Conservation (phyloP, 2,888 invertebrate species). For the Choristoneura rosaceana region DNA sequence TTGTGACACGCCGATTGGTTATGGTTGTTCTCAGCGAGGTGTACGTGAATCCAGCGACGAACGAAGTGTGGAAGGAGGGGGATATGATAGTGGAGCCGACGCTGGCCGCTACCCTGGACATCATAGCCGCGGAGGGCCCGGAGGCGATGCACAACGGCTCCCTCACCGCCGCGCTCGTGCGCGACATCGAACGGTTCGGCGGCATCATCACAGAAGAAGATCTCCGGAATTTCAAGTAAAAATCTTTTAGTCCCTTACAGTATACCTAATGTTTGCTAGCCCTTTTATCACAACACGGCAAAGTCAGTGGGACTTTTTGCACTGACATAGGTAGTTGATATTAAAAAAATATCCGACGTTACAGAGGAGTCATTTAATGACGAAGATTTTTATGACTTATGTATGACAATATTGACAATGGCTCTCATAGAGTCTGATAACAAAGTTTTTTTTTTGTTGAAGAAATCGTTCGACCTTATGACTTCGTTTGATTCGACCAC, state of each 20-base stretch:
- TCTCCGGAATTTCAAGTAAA: constrained; percentile 88
- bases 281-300: neutral
- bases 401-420: too few species aligned
- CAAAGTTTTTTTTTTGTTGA: too few species aligned
- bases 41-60: constrained; percentile 87
- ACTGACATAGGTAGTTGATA: too few species aligned
- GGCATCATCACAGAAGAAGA: constrained; percentile 93
- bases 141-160: constrained; percentile 91
- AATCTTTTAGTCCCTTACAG: neutral
- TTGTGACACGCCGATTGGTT: neutral
- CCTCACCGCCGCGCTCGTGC: constrained; percentile 87
- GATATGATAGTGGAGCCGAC: constrained; percentile 87
- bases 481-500: too few species aligned
- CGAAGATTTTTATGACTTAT: too few species aligned
- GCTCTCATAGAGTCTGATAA: too few species aligned
- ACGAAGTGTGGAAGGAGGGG: constrained; percentile 86
- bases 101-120: constrained; percentile 89
- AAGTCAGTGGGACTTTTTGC: too few species aligned
- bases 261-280: neutral
- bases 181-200: constrained; percentile 88
- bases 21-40: constrained; percentile 70
- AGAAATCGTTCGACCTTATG: too few species aligned
- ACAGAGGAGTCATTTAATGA: too few species aligned
- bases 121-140: constrained; percentile 88
- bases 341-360: too few species aligned